A percentile compares a stretch with the other conserved stretches of the same genome.
Evolutionary conservation across 1,140 invertebrate species (phyloP).

Genomic region (Orius insidiosus): DNA sequence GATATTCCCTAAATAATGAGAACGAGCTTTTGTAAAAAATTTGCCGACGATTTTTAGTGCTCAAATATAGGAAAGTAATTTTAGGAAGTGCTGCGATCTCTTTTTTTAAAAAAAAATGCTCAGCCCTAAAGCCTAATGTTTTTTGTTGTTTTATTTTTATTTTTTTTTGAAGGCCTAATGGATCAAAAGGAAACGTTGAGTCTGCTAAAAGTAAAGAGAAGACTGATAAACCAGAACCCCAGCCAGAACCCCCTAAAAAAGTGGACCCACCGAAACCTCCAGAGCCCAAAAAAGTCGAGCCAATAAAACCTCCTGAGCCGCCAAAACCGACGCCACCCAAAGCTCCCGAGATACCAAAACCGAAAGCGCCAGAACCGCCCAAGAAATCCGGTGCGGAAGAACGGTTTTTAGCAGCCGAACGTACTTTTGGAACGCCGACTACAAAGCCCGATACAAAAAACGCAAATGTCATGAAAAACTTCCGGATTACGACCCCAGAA

Average conservation of each 20-base stretch:
- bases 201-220: too few relatives aligned
- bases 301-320: background rate
- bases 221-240: slow-evolving; percentile 4
- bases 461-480: background rate
- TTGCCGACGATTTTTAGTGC: too few relatives aligned
- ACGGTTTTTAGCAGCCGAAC: slow-evolving; percentile 1
- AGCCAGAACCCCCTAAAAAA: slow-evolving; percentile 1
- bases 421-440: background rate
- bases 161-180: background rate
- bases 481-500: slow-evolving; percentile 8
- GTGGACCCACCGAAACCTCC: slow-evolving; percentile 9
- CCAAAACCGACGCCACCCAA: background rate
- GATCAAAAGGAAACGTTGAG: background rate
- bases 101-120: too few relatives aligned
- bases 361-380: slow-evolving; percentile 1
- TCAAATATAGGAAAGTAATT: too few relatives aligned
- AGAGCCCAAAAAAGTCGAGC: slow-evolving; percentile 6
- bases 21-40: too few relatives aligned
- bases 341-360: slow-evolving; percentile 1
- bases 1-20: too few relatives aligned
- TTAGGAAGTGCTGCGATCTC: too few relatives aligned
- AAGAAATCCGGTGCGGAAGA: background rate
- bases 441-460: background rate
- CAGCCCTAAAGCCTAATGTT: too few relatives aligned
- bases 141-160: background rate